Base-by-base conservation (phyloP, 2,113 vertebrate species). In the Mesocricetus auratus region DNA sequence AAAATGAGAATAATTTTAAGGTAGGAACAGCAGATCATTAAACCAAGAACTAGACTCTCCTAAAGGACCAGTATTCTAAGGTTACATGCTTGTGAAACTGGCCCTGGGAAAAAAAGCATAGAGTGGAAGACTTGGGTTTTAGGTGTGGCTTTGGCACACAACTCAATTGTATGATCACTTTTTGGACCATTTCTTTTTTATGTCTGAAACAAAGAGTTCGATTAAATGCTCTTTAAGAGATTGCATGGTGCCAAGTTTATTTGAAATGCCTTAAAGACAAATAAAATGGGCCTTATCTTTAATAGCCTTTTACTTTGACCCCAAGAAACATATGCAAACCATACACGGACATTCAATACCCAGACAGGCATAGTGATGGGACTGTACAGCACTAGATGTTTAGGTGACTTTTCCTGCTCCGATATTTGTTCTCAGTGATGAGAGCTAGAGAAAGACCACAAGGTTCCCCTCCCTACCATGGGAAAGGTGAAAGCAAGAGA, bases 1-100 rank as follows among this genome's bases (percentile, higher is more conserved):
- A 92, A 94, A 73, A 74, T 74, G 69, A 29, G 7, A 93, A 85
- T 26, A 86, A 21, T 56, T 86, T 94, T 83, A 82, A 94, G 74
- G 96, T 31, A 90, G 26, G 45, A 74, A 86, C 13, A 79, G 12
- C 42, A 92, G 39, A 92, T 12, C 79, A 53, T 90, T 86, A 83
- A 90, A 53, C 42, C n/a, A 93, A 64, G 64, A 86, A 31, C 7
- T 33, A 5, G 36, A 19, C 19, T 26, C 36, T 75, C 82, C 11
- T 92, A 45, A 91, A 50, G 24, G 2, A 4, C 29, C 50, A 22
- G 11, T n/a, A 7, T 31, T 71, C 39, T 90, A 42, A 29, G 47
- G 39, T 81, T 45, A 73, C 26, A 94, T 16, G 19, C 19, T 56
- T 22, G 9, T 31, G 45, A 79, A 58, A 39, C 66, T 86, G 39